A percentile compares a stretch with the other conserved stretches of the same genome.
Conservation (phyloP, 2,113 vertebrate species). For the Sardina pilchardus region DNA sequence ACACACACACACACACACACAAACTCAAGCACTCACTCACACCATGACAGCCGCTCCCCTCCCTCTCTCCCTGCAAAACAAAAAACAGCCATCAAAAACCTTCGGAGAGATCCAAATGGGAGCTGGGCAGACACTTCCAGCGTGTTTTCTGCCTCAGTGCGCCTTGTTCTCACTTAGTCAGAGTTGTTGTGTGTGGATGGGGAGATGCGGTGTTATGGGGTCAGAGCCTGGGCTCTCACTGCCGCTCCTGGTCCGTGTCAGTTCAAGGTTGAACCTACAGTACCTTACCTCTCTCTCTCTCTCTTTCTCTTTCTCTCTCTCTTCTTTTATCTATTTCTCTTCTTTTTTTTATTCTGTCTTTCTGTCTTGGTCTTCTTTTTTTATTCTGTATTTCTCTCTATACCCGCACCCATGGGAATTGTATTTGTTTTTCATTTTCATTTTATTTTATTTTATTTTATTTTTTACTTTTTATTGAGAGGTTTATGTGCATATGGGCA, state of each 20-base stretch:
- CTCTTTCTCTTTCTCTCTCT: background rate
- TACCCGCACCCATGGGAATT: background rate
- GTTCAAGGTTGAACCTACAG: slow-evolving; percentile 63
- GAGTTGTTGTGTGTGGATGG: slow-evolving; percentile 63
- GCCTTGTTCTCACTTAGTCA: slow-evolving; percentile 68
- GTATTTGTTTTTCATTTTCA: slow-evolving; percentile 7
- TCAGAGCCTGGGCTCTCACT: slow-evolving; percentile 48
- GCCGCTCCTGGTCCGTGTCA: slow-evolving; percentile 49
- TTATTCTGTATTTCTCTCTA: background rate
- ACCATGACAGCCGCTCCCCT: slow-evolving; percentile 13
- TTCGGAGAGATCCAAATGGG: slow-evolving; percentile 48
- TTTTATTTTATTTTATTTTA: background rate
- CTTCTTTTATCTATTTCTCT: background rate
- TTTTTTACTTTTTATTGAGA: background rate
- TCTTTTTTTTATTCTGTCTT: slow-evolving; percentile 22
- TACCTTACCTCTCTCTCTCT: background rate
- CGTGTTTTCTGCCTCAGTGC: slow-evolving; percentile 64
- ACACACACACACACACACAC: slow-evolving; percentile 10
- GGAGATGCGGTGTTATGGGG: slow-evolving; percentile 58
- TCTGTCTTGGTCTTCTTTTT: slow-evolving; percentile 9
- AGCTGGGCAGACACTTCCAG: slow-evolving; percentile 62
- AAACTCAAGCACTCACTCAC: background rate
- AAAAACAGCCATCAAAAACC: slow-evolving; percentile 21
- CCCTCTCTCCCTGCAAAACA: slow-evolving; percentile 9
- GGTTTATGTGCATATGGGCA: background rate